Percentiles rank a stretch among this genome's conserved stretches.
These are phyloP conservation scores for Lemur catta DNA, from an alignment of 2,797 vertebrate species.

Conservation along the genomic window DNA sequence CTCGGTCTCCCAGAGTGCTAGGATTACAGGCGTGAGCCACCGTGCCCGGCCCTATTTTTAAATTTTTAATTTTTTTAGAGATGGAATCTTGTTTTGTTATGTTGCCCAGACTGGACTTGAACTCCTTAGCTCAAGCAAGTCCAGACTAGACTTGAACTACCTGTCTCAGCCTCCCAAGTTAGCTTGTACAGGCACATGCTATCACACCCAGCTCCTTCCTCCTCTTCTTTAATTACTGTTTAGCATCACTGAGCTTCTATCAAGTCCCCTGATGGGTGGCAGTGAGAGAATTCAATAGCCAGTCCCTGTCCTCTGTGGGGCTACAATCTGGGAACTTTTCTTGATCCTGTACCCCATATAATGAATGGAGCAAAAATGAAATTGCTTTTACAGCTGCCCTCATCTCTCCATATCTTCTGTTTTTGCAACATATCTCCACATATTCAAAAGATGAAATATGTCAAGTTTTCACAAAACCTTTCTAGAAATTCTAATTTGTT, in stretches of 20 bases:
- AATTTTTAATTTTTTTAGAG: background rate
- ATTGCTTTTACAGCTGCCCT: background rate
- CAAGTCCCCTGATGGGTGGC: background rate
- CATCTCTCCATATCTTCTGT: background rate
- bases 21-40: too few relatives aligned
- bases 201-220: background rate
- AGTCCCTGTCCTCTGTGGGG: background rate
- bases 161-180: too few relatives aligned
- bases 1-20: too few relatives aligned
- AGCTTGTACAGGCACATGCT: too few relatives aligned
- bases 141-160: background rate
- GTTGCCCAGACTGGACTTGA: background rate
- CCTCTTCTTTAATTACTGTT: background rate
- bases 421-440: conserved; percentile 23
- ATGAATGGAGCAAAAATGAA: conserved; percentile 18
- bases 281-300: background rate
- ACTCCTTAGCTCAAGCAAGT: too few relatives aligned
- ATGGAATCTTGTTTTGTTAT: background rate
- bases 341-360: background rate
- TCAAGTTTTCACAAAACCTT: conserved; percentile 11
- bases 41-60: too few relatives aligned
- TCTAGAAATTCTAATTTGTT: conserved; percentile 30
- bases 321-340: background rate
- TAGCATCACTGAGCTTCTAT: background rate
- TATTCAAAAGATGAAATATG: conserved; percentile 4